Base-by-base conservation (phyloP, 2,888 invertebrate genomes). In the Pemphredon lugubris region DNA sequence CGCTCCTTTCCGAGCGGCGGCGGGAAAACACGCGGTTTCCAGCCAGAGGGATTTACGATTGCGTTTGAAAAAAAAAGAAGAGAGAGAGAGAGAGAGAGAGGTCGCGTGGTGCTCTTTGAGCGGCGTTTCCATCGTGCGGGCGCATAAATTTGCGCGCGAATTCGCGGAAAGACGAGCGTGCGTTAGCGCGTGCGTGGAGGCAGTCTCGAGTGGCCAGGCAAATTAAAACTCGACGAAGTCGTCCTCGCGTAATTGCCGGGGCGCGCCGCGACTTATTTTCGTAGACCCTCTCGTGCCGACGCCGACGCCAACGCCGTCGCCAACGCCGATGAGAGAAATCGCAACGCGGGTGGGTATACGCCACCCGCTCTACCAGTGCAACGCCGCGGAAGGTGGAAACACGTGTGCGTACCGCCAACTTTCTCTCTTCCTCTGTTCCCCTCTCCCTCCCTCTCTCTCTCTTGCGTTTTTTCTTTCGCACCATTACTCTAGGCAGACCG, bases 181-280 rank as follows among this genome's bases (percentile, higher is more conserved):
- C 40, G 50, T 55, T 26, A 40, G 21, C 13, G 32, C 40, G 40
- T 39, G 50, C 53, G 34, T 32, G 37, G 23, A 42, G 23, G 4
- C 34, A 14, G 42, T 37, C 66, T 63, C 58, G 59, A 69, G 72
- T 45, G 57, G 40, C 65, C 73, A 47, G 69, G 76, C 73, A 79
- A 79, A 78, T 78, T 78, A 78, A 78, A 78, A 78, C 67, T 79
- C 75, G 65, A 63, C 73, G 61, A 65, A 66, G 70, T 79, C 79
- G 69, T 70, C 75, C 75, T 75, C 75, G 63, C 64, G 68, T 79
- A 79, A 79, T 79, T 79, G 79, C 64, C 68, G 68, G 79, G 68
- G 73, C 76, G 73, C 73, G 73, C 59, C 69, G 61, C 70, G 69
- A 76, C 79, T 79, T 79, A 79, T 79, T 79, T 79, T 76, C 67